Percentiles rank a stretch among this genome's conserved stretches.
These are phyloP conservation scores for Phenganax stokvisi DNA, from an alignment of 92 coral and sea anemone genomes.

Conservation along the genomic window DNA sequence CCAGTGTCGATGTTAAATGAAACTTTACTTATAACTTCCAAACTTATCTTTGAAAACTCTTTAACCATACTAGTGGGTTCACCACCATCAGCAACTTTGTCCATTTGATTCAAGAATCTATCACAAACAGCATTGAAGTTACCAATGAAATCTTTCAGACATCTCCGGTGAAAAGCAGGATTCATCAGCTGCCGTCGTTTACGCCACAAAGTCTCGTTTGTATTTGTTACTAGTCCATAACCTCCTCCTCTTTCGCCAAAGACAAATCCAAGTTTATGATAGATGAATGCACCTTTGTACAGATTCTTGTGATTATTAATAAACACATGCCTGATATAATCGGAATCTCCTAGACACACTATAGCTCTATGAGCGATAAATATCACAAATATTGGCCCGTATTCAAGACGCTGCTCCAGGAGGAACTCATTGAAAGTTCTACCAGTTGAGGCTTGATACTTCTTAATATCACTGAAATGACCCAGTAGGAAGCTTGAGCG, in stretches of 20 bases:
- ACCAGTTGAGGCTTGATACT: background rate
- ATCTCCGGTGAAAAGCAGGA: conserved; percentile 61
- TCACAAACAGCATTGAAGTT: conserved; percentile 62
- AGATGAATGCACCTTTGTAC: conserved; percentile 54
- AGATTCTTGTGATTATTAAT: background rate
- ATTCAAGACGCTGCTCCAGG: background rate
- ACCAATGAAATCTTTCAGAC: conserved; percentile 44
- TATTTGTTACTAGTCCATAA: conserved; percentile 56
- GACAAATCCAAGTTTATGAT: conserved; percentile 57
- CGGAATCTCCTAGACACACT: background rate
- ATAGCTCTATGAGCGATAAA: background rate
- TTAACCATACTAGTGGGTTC: conserved; percentile 65
- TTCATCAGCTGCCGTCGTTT: conserved; percentile 48
- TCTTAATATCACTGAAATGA: too few relatives aligned
- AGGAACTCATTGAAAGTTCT: background rate
- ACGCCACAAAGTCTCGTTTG: conserved; percentile 52
- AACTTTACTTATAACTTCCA: conserved; percentile 72
- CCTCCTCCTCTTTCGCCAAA: conserved; percentile 71
- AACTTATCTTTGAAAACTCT: conserved; percentile 58
- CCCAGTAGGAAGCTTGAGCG: too few relatives aligned
- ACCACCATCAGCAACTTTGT: conserved; percentile 44
- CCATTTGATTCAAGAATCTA: conserved; percentile 55
- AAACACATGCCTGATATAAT: background rate
- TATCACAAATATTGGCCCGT: background rate
- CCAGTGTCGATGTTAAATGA: background rate